Conservation (phyloP, 1,140 invertebrate species). For the Drosophila trapezifrons region DNA sequence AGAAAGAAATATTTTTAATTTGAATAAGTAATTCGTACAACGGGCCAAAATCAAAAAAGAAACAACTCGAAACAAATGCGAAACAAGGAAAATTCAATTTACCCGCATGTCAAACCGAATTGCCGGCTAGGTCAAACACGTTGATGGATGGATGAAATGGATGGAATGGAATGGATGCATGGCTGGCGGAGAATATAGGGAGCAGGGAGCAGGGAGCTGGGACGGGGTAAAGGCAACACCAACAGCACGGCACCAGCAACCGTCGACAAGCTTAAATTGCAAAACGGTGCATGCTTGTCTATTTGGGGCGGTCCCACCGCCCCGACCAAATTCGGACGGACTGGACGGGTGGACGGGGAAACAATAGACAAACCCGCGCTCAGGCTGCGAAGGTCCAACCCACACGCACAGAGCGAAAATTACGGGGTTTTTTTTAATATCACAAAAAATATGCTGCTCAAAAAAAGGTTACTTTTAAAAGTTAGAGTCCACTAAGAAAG, state of each 20-base stretch:
- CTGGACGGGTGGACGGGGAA: slow-evolving; percentile 26
- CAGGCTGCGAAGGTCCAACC: slow-evolving; percentile 25
- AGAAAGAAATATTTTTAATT: slow-evolving; percentile 75
- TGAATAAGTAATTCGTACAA: slow-evolving; percentile 82
- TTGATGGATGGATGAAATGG: slow-evolving; percentile 74
- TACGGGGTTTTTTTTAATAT: too few species aligned
- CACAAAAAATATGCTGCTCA: not conserved
- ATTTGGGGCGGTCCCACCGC: slow-evolving; percentile 64
- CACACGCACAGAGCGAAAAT: slow-evolving; percentile 24
- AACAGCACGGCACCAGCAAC: slow-evolving; percentile 39
- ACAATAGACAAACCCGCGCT: slow-evolving; percentile 59
- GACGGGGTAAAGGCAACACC: slow-evolving; percentile 11
- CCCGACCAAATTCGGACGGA: slow-evolving; percentile 34
- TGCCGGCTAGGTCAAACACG: slow-evolving; percentile 82
- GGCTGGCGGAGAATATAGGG: slow-evolving; percentile 45
- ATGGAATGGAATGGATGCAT: slow-evolving; percentile 29
- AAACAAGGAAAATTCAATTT: slow-evolving; percentile 83
- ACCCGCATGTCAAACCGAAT: slow-evolving; percentile 83
- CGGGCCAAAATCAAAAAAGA: slow-evolving; percentile 67
- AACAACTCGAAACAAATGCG: slow-evolving; percentile 79
- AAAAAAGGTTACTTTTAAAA: too few species aligned
- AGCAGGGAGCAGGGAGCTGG: slow-evolving; percentile 12
- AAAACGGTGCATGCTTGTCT: slow-evolving; percentile 76
- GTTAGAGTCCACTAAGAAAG: too few species aligned
- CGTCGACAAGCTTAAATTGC: slow-evolving; percentile 74